Base-by-base conservation (phyloP, 2,888 invertebrate genomes). In the Agrypnus murinus region DNA sequence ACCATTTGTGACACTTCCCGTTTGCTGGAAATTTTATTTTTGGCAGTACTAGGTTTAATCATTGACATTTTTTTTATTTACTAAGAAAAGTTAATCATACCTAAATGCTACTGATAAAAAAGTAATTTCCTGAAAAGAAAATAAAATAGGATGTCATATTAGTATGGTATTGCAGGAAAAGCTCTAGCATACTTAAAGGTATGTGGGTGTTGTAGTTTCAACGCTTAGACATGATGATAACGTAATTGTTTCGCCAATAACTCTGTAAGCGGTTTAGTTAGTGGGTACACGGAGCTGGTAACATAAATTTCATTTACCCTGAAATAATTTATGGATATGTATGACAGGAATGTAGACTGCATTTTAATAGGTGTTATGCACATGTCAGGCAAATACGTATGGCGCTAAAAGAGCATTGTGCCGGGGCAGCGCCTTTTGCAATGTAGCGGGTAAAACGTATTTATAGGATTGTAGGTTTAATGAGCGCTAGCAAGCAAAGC, bases 381-480 rank as follows among this genome's bases (percentile, higher is more conserved):
- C 71, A 70, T 69, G 75, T 75, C 67, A 67, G 50, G 65, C 57
- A 63, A 68, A 66, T 73, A 71, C 59, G 71, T 74, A 67, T 65
- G 74, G 68, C 68, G 69, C 73, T 65, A 70, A 65, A 43, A 62
- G 65, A 36, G 60, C 72, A 74, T 74, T 75, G 73, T 70, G 68
- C 62, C 63, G 63, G 62, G 62, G 72, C 73, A 72, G 62, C 63
- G 70, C 60, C 67, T 73, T 72, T 65, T 65, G 67, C 72, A 69
- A 57, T 66, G 55, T 53, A 58, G 64, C 62, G 32, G 66, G 68
- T 64, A 71, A 66, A 68, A 65, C 65, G 58, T 76, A 77, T 79
- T 80, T 80, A 80, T 79, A 77, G 74, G 75, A 79, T 78, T 78
- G 77, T 77, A 75, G 71, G 73, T 76, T 78, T 80, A 79, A 79